A percentile compares a stretch with the other conserved stretches of the same genome.
These are phyloP conservation scores for Drosophila vallismaia DNA, from an alignment of 2,888 invertebrate genomes.

Conservation along the genomic window DNA sequence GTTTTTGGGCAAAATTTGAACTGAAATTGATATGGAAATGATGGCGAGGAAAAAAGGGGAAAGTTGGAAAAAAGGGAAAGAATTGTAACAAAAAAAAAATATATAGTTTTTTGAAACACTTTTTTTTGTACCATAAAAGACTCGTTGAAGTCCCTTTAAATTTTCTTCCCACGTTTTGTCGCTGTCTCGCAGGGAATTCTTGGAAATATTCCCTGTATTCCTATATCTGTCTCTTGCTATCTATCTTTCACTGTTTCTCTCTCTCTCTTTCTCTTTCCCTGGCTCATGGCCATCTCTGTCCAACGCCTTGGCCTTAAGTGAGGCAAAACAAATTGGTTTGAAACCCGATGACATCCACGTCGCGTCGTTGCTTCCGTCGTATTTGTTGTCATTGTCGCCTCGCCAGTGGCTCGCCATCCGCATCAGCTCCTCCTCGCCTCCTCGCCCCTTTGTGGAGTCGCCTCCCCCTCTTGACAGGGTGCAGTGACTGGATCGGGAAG, in stretches of 20 bases:
- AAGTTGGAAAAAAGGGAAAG: too few species aligned
- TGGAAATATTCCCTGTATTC: background rate
- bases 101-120: too few species aligned
- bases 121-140: too few species aligned
- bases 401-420: background rate
- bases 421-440: too few species aligned
- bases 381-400: slow-evolving; percentile 35
- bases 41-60: too few species aligned
- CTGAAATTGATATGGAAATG: too few species aligned
- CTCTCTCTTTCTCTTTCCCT: background rate
- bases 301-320: slow-evolving; percentile 19
- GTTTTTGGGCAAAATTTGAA: too few species aligned
- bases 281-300: background rate
- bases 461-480: slow-evolving; percentile 3
- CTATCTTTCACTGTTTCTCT: background rate
- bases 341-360: slow-evolving; percentile 67
- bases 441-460: too few species aligned
- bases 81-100: too few species aligned
- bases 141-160: too few species aligned
- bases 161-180: background rate
- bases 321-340: slow-evolving; percentile 60
- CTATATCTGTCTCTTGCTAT: background rate
- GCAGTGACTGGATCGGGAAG: slow-evolving; percentile 28
- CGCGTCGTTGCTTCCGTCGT: slow-evolving; percentile 46
- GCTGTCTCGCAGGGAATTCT: background rate